Conservation (phyloP, 2,797 vertebrate genomes). For the Gymnoscopelus microlampas region DNA sequence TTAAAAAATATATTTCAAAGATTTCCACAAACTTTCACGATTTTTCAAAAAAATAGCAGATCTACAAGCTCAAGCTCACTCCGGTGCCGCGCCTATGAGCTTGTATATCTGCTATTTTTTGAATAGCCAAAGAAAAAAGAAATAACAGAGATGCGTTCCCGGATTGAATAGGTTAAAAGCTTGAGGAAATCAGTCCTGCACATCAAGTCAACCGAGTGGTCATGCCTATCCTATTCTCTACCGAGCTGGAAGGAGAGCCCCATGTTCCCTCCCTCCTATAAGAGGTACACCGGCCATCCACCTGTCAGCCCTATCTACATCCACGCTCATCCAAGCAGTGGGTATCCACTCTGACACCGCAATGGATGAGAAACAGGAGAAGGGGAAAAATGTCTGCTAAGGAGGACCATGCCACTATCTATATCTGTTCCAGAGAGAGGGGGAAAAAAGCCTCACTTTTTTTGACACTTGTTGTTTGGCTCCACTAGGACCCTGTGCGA, state of each 20-base stretch:
- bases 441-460: slow-evolving; percentile 47
- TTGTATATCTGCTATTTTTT: no score
- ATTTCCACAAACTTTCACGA: no score
- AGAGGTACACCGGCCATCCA: slow-evolving; percentile 51
- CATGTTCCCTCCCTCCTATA: slow-evolving; percentile 29
- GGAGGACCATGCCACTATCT: slow-evolving; percentile 22
- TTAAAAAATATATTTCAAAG: no score
- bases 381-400: slow-evolving; percentile 33
- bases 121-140: no score
- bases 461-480: slow-evolving; percentile 59
- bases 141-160: no score
- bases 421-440: slow-evolving; percentile 41
- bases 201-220: slow-evolving; percentile 53
- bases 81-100: no score
- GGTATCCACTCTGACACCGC: slow-evolving; percentile 35
- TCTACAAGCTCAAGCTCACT: no score
- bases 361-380: not conserved
- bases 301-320: slow-evolving; percentile 58
- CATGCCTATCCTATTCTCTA: slow-evolving; percentile 43
- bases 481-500: slow-evolving; percentile 48
- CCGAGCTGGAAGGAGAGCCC: slow-evolving; percentile 48
- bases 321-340: slow-evolving; percentile 45
- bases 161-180: slow-evolving; percentile 30
- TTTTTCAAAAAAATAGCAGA: no score
- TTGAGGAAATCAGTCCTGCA: slow-evolving; percentile 51